phyloP scores from a whole-genome alignment of 2,888 invertebrate genomes.

The Xanthia togata region DNA sequence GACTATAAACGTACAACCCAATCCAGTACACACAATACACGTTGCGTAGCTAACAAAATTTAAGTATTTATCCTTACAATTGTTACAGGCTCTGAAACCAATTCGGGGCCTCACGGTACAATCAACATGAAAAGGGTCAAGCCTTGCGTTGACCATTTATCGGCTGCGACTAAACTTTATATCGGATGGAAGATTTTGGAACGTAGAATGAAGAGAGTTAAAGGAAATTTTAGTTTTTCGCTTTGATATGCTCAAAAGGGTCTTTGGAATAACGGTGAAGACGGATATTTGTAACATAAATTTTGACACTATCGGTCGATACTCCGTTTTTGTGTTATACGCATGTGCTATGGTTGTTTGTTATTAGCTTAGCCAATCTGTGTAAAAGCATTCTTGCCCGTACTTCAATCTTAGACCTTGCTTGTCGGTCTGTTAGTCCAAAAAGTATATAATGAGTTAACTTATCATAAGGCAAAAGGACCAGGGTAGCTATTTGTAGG shows the following conservation, averaged over 20 bases:
- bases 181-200: constrained; percentile 32
- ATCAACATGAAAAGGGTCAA: constrained; percentile 67
- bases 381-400: neutral
- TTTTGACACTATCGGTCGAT: neutral
- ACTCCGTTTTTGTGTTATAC: neutral
- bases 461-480: no score
- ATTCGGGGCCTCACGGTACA: constrained; percentile 59
- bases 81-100: constrained; percentile 58
- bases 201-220: constrained; percentile 1
- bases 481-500: no score
- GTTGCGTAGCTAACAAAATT: constrained; percentile 59
- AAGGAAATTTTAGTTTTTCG: neutral
- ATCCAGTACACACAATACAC: constrained; percentile 50
- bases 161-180: constrained; percentile 62
- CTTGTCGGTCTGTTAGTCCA: neutral
- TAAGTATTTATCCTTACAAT: constrained; percentile 65
- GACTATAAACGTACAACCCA: constrained; percentile 26
- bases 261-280: neutral
- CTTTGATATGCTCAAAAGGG: constrained; percentile 1
- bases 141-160: constrained; percentile 63
- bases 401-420: neutral
- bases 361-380: neutral
- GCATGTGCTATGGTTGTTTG: neutral
- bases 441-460: neutral
- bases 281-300: neutral